phyloP scores from a whole-genome alignment of 2,797 vertebrate genomes.

The Bradypus variegatus region DNA sequence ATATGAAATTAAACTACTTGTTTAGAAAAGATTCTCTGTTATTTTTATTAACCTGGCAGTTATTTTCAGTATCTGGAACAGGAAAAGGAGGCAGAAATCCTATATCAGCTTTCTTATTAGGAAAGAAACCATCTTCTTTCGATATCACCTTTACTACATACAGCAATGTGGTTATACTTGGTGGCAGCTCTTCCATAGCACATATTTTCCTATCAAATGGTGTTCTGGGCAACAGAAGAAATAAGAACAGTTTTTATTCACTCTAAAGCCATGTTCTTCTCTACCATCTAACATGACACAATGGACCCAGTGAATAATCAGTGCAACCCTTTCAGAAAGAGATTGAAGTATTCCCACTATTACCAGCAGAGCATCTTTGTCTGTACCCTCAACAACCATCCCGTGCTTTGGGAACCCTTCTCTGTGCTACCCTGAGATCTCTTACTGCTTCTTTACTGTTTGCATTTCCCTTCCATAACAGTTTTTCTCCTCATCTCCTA shows the following conservation, averaged over 20 bases:
- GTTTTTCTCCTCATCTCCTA: neutral
- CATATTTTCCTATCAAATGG: conserved; percentile 54
- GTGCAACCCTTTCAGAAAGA: neutral
- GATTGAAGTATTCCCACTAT: neutral
- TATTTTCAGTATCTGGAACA: conserved; percentile 55
- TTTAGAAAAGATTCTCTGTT: conserved; percentile 40
- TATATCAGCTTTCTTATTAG: conserved; percentile 59
- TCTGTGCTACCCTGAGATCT: neutral
- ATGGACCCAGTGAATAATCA: neutral
- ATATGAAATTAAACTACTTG: conserved; percentile 56
- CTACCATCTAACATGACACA: neutral
- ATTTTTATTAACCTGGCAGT: conserved; percentile 62
- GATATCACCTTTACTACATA: conserved; percentile 43
- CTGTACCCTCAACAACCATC: neutral
- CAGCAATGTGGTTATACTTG: conserved; percentile 61
- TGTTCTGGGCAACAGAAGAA: conserved; percentile 37
- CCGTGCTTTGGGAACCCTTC: neutral
- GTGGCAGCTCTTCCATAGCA: conserved; percentile 44
- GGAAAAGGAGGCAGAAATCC: conserved; percentile 55
- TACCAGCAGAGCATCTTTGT: neutral
- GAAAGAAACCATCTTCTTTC: conserved; percentile 63
- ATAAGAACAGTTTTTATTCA: neutral
- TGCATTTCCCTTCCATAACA: neutral
- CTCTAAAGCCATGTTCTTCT: neutral
- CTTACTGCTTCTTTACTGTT: neutral